Percentiles rank a stretch among this genome's conserved stretches.
These are phyloP conservation scores for Malthinus seriepunctatus DNA, from an alignment of 2,888 invertebrate genomes.

Conservation along the genomic window DNA sequence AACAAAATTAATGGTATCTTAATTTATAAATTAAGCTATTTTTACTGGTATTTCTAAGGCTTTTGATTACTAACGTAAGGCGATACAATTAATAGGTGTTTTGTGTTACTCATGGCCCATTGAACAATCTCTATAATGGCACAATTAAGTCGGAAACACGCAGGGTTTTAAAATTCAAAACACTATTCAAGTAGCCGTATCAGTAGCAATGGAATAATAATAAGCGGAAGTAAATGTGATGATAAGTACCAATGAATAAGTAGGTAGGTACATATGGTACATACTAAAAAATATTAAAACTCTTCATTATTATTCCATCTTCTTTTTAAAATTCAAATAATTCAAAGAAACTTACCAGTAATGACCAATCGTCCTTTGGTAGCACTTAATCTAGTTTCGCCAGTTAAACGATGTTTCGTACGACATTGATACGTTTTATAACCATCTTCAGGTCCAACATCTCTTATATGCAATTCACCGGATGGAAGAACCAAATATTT, in stretches of 20 bases:
- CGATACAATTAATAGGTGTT: too few species aligned
- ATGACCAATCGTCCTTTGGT: conserved; percentile 93
- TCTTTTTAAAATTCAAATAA: neutral
- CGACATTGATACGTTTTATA: conserved; percentile 93
- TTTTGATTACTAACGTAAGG: too few species aligned
- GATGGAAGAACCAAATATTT: conserved; percentile 94
- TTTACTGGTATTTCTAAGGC: too few species aligned
- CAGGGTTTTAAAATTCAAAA: conserved; percentile 1
- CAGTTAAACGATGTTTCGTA: conserved; percentile 90
- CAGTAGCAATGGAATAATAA: conserved; percentile 23
- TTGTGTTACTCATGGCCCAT: too few species aligned
- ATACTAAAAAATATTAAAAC: too few species aligned
- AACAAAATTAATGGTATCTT: too few species aligned
- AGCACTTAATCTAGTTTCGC: conserved; percentile 89
- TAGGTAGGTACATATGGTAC: too few species aligned
- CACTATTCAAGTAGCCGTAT: conserved; percentile 20
- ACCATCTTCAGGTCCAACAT: conserved; percentile 93
- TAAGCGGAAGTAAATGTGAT: conserved; percentile 15
- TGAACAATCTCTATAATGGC: too few species aligned
- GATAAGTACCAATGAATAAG: too few species aligned
- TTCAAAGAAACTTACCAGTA: conserved; percentile 77
- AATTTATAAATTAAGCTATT: too few species aligned
- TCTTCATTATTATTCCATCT: neutral
- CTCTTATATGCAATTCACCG: conserved; percentile 93
- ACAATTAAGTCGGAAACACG: too few species aligned